phyloP scores from a whole-genome alignment of 1,140 invertebrate genomes.

The Zaprionus davidi region DNA sequence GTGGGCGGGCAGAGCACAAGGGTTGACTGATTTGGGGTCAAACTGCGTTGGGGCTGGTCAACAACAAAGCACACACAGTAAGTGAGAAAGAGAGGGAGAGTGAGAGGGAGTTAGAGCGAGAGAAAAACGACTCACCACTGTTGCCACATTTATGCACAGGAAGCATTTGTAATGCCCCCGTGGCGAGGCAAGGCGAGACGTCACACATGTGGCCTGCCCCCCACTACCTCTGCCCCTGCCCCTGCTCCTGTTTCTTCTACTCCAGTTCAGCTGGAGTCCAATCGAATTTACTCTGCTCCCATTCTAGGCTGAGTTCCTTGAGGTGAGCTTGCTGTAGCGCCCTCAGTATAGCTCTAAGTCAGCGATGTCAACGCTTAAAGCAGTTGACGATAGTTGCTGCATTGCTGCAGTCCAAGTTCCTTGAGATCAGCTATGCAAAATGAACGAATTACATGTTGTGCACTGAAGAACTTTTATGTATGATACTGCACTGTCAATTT shows the following conservation, averaged over 20 bases:
- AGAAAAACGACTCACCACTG: constrained; percentile 28
- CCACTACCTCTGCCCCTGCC: neutral
- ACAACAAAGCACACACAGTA: constrained; percentile 46
- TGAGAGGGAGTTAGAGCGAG: neutral
- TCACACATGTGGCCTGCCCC: constrained; percentile 5
- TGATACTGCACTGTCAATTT: neutral
- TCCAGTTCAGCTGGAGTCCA: neutral
- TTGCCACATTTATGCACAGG: constrained; percentile 80
- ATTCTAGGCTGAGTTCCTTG: neutral
- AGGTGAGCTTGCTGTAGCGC: neutral
- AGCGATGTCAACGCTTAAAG: neutral
- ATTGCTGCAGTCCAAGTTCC: neutral
- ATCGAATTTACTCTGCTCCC: constrained; percentile 2
- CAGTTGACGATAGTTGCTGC: neutral
- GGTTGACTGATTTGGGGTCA: constrained; percentile 39
- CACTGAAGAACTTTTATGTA: neutral
- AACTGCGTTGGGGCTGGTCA: constrained; percentile 59
- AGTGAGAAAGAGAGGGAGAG: constrained; percentile 11
- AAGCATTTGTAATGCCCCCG: constrained; percentile 74
- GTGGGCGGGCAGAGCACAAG: neutral
- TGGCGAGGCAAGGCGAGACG: constrained; percentile 44
- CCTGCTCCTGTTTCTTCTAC: neutral
- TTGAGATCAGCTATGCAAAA: neutral
- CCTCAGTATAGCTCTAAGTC: too few species aligned
- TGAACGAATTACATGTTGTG: neutral